A percentile compares a stretch with the other conserved stretches of the same genome.
phyloP scores from a whole-genome alignment of 2,797 vertebrate species.

The Muraenolepis orangiensis region DNA sequence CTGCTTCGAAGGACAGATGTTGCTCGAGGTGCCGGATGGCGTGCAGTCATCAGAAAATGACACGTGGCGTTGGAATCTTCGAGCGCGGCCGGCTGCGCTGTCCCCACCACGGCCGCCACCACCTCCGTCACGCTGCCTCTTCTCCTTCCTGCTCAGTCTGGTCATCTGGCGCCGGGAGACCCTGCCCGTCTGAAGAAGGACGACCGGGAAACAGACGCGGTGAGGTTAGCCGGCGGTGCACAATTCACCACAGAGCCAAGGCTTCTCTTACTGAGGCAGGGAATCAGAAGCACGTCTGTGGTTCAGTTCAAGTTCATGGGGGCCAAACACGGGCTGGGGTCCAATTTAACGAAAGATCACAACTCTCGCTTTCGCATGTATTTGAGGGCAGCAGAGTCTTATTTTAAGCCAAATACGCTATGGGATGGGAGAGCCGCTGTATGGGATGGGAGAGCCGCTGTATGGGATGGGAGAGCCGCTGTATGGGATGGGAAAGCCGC shows the following conservation, averaged over 20 bases:
- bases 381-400: too few relatives aligned
- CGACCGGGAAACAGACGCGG: neutral
- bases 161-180: constrained; percentile 50
- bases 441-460: neutral
- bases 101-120: neutral
- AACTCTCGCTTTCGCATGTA: too few relatives aligned
- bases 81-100: constrained; percentile 8
- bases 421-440: too few relatives aligned
- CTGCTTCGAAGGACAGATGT: constrained; percentile 32
- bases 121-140: constrained; percentile 33
- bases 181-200: constrained; percentile 55
- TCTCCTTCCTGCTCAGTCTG: constrained; percentile 50
- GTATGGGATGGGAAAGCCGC: neutral
- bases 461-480: neutral
- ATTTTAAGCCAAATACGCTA: too few relatives aligned
- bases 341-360: too few relatives aligned
- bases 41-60: constrained; percentile 27
- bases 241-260: neutral
- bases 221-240: neutral
- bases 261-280: neutral
- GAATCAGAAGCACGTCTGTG: neutral
- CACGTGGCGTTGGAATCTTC: constrained; percentile 31
- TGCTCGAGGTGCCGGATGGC: constrained; percentile 20
- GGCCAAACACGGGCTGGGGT: too few relatives aligned
- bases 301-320: neutral